Evolutionary conservation across 2,113 vertebrate species (phyloP).

Genomic region (Mesembrinibis cayennensis): DNA sequence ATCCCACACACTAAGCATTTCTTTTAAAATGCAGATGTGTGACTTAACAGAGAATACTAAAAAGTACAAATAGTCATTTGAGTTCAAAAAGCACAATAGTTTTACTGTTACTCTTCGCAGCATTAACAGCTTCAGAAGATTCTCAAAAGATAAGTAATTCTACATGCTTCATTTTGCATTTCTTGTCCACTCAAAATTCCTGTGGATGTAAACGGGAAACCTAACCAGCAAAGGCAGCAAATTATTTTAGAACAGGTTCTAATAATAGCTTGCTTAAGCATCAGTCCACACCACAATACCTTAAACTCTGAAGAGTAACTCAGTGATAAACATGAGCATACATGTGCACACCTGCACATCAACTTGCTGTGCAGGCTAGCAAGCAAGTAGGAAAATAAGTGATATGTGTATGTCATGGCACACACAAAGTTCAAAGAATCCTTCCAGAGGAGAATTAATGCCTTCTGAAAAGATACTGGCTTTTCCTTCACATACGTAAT

Average conservation of each 20-base stretch:
- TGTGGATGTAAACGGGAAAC: neutral
- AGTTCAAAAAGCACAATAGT: neutral
- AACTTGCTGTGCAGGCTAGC: neutral
- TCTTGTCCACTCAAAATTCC: neutral
- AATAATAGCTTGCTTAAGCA: neutral
- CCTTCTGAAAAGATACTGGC: neutral
- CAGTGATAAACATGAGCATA: neutral
- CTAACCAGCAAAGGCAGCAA: neutral
- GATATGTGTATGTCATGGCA: neutral
- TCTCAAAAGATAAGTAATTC: neutral
- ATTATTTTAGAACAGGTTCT: neutral
- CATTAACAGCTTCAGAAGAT: neutral
- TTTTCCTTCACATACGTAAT: neutral
- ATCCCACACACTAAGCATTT: neutral
- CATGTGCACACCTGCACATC: neutral
- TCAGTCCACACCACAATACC: neutral
- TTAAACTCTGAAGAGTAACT: neutral
- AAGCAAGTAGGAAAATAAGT: neutral
- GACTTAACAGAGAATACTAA: neutral
- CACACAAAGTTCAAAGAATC: neutral
- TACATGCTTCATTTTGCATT: neutral
- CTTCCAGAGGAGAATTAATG: neutral
- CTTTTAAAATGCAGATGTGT: neutral
- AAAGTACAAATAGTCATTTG: neutral
- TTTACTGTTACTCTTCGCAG: neutral